Evolutionary conservation across 2,797 vertebrate genomes (phyloP).

Genomic region (Clarias laeviceps): DNA sequence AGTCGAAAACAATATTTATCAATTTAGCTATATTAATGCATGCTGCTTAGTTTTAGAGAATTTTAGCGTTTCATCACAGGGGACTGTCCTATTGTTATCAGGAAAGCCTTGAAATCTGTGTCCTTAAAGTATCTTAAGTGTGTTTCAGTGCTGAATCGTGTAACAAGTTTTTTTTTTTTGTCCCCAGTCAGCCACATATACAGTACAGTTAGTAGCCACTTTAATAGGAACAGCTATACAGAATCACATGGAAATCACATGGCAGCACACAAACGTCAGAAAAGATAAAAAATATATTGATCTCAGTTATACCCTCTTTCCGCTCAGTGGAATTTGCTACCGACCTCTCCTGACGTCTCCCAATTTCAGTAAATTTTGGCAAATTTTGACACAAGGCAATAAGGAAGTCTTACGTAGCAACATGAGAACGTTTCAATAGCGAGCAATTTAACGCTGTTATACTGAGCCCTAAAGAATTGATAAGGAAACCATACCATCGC

Average conservation of each 20-base stretch:
- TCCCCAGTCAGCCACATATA: neutral
- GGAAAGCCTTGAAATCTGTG: neutral
- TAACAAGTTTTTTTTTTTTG: neutral
- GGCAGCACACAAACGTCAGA: neutral
- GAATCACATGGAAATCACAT: neutral
- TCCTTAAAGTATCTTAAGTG: neutral
- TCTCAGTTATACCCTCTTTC: too few relatives aligned
- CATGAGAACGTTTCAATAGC: too few relatives aligned
- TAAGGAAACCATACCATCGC: too few relatives aligned
- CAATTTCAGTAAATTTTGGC: too few relatives aligned
- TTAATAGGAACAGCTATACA: neutral
- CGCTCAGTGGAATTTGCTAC: too few relatives aligned
- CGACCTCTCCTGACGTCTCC: too few relatives aligned
- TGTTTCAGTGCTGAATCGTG: neutral
- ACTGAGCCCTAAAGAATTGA: too few relatives aligned
- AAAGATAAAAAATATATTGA: neutral
- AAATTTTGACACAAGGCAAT: too few relatives aligned
- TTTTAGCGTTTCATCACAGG: neutral
- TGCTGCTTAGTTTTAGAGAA: neutral
- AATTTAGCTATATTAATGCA: neutral
- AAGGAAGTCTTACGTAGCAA: too few relatives aligned
- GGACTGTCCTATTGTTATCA: neutral
- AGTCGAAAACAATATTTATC: neutral
- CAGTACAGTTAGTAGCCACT: neutral
- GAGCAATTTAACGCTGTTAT: too few relatives aligned